Base-by-base conservation (phyloP, 2,888 invertebrate genomes). In the Sinohyriopsis cumingii region DNA sequence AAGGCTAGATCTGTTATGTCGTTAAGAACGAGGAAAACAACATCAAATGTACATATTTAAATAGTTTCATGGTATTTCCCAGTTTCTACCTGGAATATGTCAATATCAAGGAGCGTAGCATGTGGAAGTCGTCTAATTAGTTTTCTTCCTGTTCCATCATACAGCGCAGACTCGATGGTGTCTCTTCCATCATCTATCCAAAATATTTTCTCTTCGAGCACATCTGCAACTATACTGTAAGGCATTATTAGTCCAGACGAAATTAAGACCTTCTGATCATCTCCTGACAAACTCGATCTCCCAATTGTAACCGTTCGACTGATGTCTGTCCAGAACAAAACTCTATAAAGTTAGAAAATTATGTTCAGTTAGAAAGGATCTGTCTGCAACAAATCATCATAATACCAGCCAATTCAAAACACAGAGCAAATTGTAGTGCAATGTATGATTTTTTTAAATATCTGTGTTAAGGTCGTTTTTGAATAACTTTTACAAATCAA, bases 111-210 rank as follows among this genome's bases (percentile, higher is more conserved):
- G 12, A 67, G 56, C 6, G 19, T 7, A 7, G 61, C 33, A 62
- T 62, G 62, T 19, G 56, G 22, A 28, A n/a, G 20, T 9, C 62
- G 55, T 19, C 25, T 20, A 1, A 67, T 6, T 15, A 45, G 28
- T 54, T 45, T 55, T 24, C 68, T n/a, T 19, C 63, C 55, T n/a
- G 20, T 45, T 20, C 68, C 68, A 45, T 63, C 54, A 25, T 45
- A 63, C 22, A 57, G 54, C 9, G 63, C 28, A 15, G 24, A 18
- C 22, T 68, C 68, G 9, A 68, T 57, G 5, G 63, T 68, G 59
- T 63, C 59, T 25, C 63, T 57, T 20, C n/a, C 24, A 24, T 12
- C 28, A 59, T 68, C 68, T 5, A 59, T 59, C 68, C 68, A 68
- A 56, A 59, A 68, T 15, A 68, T 63, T 18, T 25, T 28, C 18